These are phyloP conservation scores for Muscicapa comitata DNA, from an alignment of 2,797 vertebrate genomes.

Conservation along the genomic window DNA sequence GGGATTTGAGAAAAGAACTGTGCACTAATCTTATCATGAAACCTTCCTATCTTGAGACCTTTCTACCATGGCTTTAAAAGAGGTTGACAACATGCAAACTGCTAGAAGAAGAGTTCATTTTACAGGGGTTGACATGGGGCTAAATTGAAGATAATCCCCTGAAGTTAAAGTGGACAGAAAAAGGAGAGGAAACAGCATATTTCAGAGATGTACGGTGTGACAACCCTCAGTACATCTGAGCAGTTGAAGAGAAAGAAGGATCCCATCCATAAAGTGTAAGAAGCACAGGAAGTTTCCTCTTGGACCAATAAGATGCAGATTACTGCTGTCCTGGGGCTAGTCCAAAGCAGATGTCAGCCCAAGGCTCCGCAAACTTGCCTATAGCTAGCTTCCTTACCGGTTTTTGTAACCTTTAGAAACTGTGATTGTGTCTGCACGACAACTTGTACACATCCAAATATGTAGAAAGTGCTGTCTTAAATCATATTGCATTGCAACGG, in stretches of 20 bases:
- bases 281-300: background rate
- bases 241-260: background rate
- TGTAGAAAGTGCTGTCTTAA: background rate
- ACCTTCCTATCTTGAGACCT: background rate
- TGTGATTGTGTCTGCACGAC: background rate
- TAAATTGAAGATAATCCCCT: background rate
- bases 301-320: background rate
- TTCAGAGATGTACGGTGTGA: background rate
- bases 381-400: background rate
- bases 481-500: background rate
- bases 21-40: background rate
- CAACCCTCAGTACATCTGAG: background rate
- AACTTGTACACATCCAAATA: background rate
- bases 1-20: background rate
- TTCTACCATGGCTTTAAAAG: background rate
- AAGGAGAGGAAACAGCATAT: background rate
- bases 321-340: background rate
- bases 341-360: background rate
- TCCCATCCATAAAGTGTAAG: background rate
- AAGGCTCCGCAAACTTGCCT: too few species aligned
- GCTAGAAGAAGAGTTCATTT: background rate
- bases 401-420: background rate
- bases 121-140: background rate
- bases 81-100: background rate
- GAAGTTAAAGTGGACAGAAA: background rate